Percentiles rank a stretch among this genome's conserved stretches.
Evolutionary conservation across 2,888 invertebrate genomes (phyloP).

Genomic region (Taenaris catops): DNA sequence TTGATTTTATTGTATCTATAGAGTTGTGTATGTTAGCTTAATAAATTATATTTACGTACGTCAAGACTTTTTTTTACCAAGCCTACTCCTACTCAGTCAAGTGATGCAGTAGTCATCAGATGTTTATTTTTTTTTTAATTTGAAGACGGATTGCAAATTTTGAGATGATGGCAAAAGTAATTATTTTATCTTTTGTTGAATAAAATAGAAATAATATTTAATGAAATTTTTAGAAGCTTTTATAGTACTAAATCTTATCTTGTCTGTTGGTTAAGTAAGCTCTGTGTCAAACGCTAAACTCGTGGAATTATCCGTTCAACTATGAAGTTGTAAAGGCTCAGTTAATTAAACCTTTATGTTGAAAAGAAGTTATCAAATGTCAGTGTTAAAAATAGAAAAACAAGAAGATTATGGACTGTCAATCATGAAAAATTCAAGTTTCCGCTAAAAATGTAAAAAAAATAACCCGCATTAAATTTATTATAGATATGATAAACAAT

Average conservation of each 20-base stretch:
- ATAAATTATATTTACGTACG: slow-evolving; percentile 15
- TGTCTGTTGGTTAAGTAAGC: too few relatives aligned
- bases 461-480: slow-evolving; percentile 30
- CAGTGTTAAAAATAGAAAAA: slow-evolving; percentile 65
- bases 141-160: too few relatives aligned
- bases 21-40: too few relatives aligned
- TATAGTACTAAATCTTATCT: too few relatives aligned
- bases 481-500: slow-evolving; percentile 22
- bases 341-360: slow-evolving; percentile 4
- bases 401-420: slow-evolving; percentile 26
- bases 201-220: too few relatives aligned
- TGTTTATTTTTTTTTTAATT: too few relatives aligned
- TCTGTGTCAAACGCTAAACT: neutral
- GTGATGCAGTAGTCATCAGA: too few relatives aligned
- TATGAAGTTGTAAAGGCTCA: too few relatives aligned
- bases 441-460: slow-evolving; percentile 33
- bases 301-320: neutral
- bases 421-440: slow-evolving; percentile 46
- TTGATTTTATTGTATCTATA: slow-evolving; percentile 14
- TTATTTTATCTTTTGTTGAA: too few relatives aligned
- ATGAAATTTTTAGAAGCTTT: too few relatives aligned
- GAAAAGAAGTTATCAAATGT: slow-evolving; percentile 30
- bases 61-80: slow-evolving; percentile 1
- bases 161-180: too few relatives aligned
- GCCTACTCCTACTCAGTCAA: too few relatives aligned